Evolutionary conservation across 1,140 invertebrate genomes (phyloP), one percentile per base, ranked within the genome.

Genomic region (Tetramorium alpestre): DNA sequence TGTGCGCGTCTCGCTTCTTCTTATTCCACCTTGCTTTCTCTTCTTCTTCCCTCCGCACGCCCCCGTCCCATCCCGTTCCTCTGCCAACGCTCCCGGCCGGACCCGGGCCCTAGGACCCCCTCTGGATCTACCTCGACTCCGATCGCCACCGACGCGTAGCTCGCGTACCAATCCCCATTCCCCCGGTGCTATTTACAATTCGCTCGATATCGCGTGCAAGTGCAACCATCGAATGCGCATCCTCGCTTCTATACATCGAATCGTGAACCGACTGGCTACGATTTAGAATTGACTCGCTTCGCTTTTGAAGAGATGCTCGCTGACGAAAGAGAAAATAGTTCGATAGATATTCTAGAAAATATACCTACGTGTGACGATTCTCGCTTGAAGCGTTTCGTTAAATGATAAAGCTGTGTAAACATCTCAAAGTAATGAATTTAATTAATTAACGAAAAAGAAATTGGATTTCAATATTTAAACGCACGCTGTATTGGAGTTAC

Each of bases 161-260:
- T 73, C 67, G 80, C 80, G 78, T 72, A 72, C 77, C 80, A 38
- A 49, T 69, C 76, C 44, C 3, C 51, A 25, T 33, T 7, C 33
- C 54, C n/a, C 13, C 76, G 51, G 77, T 70, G 70, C 89, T 90
- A 90, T 90, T 90, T 90, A 90, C 89, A 90, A 90, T 90, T 88
- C 88, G 87, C 88, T 58, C 77, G 77, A 64, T 72, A 78, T 78
- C 60, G 70, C 49, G 51, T 70, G 88, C 77, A 77, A 89, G 87
- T 77, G 84, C 87, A 72, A 77, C 75, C 70, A 87, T 81, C 70
- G 44, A 33, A 51, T 28, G 60, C 75, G 38, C 82, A 65, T 76
- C 80, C 49, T 64, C 16, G 54, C 33, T 69, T 69, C 47, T 38
- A 47, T 13, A 69, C 25, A 13, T 22, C 64, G 64, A n/a, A 44